Evolutionary conservation across 2,113 vertebrate species (phyloP), one percentile per base, ranked within the genome.

Genomic region (Balaeniceps rex): DNA sequence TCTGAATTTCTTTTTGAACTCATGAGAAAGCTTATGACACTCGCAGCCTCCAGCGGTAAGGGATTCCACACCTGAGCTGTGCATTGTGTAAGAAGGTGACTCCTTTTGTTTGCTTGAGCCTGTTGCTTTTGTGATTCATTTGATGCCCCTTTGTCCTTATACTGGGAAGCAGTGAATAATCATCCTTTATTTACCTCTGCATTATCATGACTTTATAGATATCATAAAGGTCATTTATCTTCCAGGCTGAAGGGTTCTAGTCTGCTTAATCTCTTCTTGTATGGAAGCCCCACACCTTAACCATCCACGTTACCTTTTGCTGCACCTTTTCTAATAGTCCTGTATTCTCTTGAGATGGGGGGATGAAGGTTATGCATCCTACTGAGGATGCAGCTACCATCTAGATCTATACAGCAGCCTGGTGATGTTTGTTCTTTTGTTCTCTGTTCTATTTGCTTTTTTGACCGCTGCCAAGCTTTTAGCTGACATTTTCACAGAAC

Each of bases 401-500:
- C 55, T 75, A 77, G 19, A 65, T 49, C 70, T 66, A 23, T 60
- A 40, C 28, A 51, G 40, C 40, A 93, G 34, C 61, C 90, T 34
- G 36, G 55, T 46, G 46, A 51, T n/a, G 19, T 72, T 85, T 88
- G 33, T 74, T 84, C 84, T 94, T 94, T 91, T 86, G 61, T 94
- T 88, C 71, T 49, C 76, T 91, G 14, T 93, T 88, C 69, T 82
- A 5, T 94, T 91, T 91, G 83, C 49, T 82, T 83, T 91, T 94
- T 75, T 94, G 90, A 91, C 95, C 70, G 0, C 65, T 94, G 87
- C 83, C 80, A 86, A 86, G 75, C 61, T 79, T 79, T n/a, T 11
- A 88, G 90, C 60, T 86, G 90, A 86, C 71, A 75, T 91, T 93
- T 93, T 91, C 29, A 26, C 55, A 75, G 65, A 93, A 88, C 65